These are phyloP conservation scores for Eulemur mongoz DNA, from an alignment of 2,797 vertebrate species.

Conservation along the genomic window DNA sequence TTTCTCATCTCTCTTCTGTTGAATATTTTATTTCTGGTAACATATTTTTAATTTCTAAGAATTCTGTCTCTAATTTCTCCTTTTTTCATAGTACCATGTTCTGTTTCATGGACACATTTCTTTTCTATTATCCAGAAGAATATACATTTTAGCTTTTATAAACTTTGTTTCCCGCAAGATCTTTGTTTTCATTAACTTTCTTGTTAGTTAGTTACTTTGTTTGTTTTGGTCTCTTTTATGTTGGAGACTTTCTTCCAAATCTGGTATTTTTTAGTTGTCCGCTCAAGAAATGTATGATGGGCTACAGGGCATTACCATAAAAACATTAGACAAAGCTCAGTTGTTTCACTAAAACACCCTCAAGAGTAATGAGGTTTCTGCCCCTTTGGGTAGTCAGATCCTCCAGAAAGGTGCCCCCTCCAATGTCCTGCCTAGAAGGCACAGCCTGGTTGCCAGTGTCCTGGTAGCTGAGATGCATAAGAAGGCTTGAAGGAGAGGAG, in stretches of 20 bases:
- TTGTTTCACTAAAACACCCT: background rate
- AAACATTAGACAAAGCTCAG: background rate
- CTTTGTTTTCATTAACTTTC: background rate
- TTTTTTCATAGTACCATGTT: background rate
- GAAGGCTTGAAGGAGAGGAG: background rate
- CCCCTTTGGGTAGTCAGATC: background rate
- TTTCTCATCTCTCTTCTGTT: background rate
- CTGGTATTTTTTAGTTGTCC: background rate
- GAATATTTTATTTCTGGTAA: slow-evolving; percentile 9
- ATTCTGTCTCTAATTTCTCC: background rate
- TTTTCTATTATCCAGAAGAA: background rate
- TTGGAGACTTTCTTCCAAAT: background rate
- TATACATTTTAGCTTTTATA: background rate
- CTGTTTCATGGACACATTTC: background rate
- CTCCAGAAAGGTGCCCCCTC: background rate
- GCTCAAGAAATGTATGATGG: background rate
- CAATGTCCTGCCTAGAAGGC: background rate
- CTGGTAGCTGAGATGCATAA: background rate
- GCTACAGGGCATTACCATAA: background rate
- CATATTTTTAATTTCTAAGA: slow-evolving; percentile 21
- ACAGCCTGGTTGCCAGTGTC: background rate
- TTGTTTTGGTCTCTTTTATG: background rate
- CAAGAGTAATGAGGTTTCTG: background rate
- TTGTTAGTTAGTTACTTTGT: background rate
- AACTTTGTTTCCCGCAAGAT: background rate